phyloP scores from a whole-genome alignment of 2,888 invertebrate genomes.

The Vanessa cardui region DNA sequence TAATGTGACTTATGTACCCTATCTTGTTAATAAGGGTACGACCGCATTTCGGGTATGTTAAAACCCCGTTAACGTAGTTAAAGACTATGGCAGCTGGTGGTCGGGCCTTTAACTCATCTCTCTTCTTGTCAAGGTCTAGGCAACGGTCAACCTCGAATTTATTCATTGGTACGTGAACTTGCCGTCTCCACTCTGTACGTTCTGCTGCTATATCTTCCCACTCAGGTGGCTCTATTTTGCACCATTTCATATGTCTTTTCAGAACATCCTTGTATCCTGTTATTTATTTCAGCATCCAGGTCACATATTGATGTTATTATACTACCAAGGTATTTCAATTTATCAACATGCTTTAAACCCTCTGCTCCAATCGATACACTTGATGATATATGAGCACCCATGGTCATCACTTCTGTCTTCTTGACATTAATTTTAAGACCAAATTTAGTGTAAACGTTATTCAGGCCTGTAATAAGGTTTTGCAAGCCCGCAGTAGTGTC shows the following conservation, averaged over 20 bases:
- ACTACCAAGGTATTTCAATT: too few species aligned
- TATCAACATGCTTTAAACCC: too few species aligned
- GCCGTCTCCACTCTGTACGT: conserved; percentile 1
- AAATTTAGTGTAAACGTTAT: too few species aligned
- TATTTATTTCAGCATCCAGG: not conserved
- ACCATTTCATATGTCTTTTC: conserved; percentile 6
- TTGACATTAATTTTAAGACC: too few species aligned
- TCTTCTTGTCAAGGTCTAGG: not conserved
- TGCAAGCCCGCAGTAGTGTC: too few species aligned
- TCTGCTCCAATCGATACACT: not conserved
- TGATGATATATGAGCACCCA: not conserved
- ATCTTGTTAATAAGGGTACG: not conserved
- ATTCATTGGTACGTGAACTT: not conserved
- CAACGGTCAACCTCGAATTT: not conserved
- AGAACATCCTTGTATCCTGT: conserved; percentile 2
- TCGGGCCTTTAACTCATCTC: not conserved
- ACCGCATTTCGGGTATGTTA: not conserved
- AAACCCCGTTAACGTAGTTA: not conserved
- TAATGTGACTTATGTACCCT: not conserved
- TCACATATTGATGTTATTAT: not conserved
- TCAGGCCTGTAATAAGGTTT: too few species aligned
- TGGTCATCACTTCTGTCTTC: too few species aligned
- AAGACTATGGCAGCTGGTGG: conserved; percentile 1
- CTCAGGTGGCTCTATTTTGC: conserved; percentile 1
- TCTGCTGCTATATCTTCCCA: conserved; percentile 4